A percentile compares a stretch with the other conserved stretches of the same genome.
phyloP scores from a whole-genome alignment of 2,888 invertebrate genomes.

The Pachymerium ferrugineum region DNA sequence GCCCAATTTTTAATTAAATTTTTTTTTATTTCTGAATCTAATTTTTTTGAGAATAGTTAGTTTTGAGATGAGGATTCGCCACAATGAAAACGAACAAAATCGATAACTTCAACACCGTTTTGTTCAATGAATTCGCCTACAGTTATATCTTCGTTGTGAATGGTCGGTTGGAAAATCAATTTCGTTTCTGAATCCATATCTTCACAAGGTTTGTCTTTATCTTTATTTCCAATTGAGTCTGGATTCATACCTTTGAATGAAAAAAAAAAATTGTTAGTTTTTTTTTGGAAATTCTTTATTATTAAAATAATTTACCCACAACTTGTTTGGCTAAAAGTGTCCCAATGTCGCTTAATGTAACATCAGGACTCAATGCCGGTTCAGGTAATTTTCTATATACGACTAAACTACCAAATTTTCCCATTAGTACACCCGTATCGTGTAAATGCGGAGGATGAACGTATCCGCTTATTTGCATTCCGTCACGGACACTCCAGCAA shows the following conservation, averaged over 20 bases:
- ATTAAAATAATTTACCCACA: constrained; percentile 56
- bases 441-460: constrained; percentile 65
- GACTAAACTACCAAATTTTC: constrained; percentile 79
- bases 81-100: constrained; percentile 81
- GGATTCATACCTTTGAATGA: background rate
- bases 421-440: constrained; percentile 44
- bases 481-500: constrained; percentile 52
- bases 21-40: background rate
- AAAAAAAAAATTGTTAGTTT: background rate
- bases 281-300: background rate
- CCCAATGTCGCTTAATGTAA: constrained; percentile 53
- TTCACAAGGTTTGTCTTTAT: constrained; percentile 41
- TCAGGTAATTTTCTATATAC: constrained; percentile 57
- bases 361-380: background rate
- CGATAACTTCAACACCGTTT: constrained; percentile 56
- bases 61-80: constrained; percentile 59
- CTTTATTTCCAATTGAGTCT: constrained; percentile 10
- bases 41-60: background rate
- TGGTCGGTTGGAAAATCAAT: constrained; percentile 79
- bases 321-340: constrained; percentile 84
- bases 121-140: constrained; percentile 67
- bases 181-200: constrained; percentile 70
- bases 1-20: background rate
- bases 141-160: constrained; percentile 67
- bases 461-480: constrained; percentile 58